These are phyloP conservation scores for Goniozus legneri DNA, from an alignment of 1,140 invertebrate species.

Conservation along the genomic window DNA sequence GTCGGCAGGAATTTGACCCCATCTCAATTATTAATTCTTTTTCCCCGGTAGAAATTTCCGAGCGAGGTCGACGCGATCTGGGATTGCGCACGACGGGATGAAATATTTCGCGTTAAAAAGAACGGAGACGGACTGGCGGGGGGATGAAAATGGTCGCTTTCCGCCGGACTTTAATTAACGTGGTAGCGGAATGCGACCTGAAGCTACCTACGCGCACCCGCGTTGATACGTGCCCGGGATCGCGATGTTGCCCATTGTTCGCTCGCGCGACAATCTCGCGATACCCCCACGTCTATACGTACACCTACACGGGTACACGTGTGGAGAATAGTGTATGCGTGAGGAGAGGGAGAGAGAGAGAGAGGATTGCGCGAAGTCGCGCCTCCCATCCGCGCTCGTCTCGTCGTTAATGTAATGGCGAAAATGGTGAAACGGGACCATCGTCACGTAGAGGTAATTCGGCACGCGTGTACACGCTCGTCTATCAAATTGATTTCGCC, in stretches of 20 bases:
- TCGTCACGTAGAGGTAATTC: conserved; percentile 57
- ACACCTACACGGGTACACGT: conserved; percentile 22
- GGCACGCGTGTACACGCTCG: conserved; percentile 51
- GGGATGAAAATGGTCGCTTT: conserved; percentile 26
- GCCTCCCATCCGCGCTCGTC: no score
- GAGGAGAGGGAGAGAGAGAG: no score
- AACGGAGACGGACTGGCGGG: background rate
- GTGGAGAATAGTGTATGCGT: no score
- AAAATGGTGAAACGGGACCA: conserved; percentile 53
- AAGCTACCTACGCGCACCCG: conserved; percentile 15
- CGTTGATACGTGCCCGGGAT: conserved; percentile 45
- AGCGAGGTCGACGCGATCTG: no score
- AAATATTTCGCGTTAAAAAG: no score
- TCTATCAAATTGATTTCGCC: conserved; percentile 54
- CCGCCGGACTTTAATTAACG: conserved; percentile 29
- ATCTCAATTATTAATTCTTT: no score
- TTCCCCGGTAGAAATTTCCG: no score
- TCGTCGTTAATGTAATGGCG: conserved; percentile 50
- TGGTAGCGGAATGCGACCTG: conserved; percentile 3
- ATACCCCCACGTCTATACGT: conserved; percentile 9
- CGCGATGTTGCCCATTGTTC: conserved; percentile 38
- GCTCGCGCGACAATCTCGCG: conserved; percentile 18
- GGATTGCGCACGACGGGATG: no score
- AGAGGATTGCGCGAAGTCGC: no score
- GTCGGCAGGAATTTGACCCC: no score